Percentiles rank a stretch among this genome's conserved stretches.
phyloP scores from a whole-genome alignment of 2,113 vertebrate species.

The Ophthalmolycus amberensis region DNA sequence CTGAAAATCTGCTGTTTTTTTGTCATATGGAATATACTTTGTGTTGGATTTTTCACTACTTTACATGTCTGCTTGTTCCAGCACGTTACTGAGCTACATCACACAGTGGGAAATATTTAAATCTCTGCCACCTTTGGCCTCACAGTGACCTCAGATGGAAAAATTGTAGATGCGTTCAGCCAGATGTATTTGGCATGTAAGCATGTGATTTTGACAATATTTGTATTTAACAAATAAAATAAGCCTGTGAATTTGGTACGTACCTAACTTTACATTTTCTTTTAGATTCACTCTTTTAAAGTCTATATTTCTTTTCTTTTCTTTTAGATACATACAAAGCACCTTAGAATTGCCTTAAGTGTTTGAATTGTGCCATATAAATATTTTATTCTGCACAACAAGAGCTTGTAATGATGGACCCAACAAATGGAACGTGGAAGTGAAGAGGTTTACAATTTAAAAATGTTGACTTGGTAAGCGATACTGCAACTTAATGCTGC shows the following conservation, averaged over 20 bases:
- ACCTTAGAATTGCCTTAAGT: background rate
- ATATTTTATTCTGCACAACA: background rate
- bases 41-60: background rate
- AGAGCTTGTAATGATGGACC: background rate
- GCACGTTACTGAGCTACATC: background rate
- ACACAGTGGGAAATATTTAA: background rate
- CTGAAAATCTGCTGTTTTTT: background rate
- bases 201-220: background rate
- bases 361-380: background rate
- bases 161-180: background rate
- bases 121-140: background rate
- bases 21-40: background rate
- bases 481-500: background rate
- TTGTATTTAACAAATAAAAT: background rate
- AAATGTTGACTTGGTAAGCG: slow-evolving; percentile 4
- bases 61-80: background rate
- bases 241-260: too few relatives aligned
- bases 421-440: background rate
- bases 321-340: background rate
- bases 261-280: background rate
- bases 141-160: background rate
- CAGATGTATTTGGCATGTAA: background rate
- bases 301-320: background rate
- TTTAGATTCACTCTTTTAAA: background rate
- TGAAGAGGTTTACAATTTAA: background rate